phyloP scores from a whole-genome alignment of 2,888 invertebrate genomes.

The Eupithecia inturbata region DNA sequence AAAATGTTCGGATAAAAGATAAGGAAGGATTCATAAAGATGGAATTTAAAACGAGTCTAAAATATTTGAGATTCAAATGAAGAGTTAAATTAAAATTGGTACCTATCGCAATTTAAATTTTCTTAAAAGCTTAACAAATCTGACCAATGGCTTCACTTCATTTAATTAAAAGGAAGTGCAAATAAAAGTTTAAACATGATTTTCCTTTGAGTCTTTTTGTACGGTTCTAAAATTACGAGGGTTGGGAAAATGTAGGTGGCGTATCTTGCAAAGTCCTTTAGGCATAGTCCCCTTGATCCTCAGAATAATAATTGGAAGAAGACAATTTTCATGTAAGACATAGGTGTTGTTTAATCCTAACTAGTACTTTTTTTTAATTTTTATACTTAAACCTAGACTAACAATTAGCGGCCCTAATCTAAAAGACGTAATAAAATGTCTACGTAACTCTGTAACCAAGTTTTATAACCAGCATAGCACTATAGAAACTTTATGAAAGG shows the following conservation, averaged over 20 bases:
- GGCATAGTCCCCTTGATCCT: conserved; percentile 31
- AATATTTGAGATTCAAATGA: conserved; percentile 31
- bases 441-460: neutral
- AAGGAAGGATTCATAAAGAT: neutral
- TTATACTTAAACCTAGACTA: neutral
- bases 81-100: conserved; percentile 43
- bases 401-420: neutral
- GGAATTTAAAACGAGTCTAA: conserved; percentile 4
- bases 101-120: conserved; percentile 42
- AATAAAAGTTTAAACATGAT: conserved; percentile 43
- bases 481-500: neutral
- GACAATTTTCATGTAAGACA: conserved; percentile 21
- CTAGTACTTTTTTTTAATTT: neutral
- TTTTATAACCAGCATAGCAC: neutral
- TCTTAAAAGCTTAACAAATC: conserved; percentile 45
- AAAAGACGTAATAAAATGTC: neutral
- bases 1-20: neutral
- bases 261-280: conserved; percentile 37
- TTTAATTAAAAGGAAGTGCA: conserved; percentile 53
- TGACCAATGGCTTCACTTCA: conserved; percentile 41
- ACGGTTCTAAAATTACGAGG: conserved; percentile 31
- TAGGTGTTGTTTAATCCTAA: conserved; percentile 24
- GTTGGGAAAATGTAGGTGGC: conserved; percentile 26
- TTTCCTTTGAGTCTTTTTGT: conserved; percentile 39
- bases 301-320: conserved; percentile 35